Conservation (phyloP, 2,888 invertebrate species). For the Mesochorus sp. region DNA sequence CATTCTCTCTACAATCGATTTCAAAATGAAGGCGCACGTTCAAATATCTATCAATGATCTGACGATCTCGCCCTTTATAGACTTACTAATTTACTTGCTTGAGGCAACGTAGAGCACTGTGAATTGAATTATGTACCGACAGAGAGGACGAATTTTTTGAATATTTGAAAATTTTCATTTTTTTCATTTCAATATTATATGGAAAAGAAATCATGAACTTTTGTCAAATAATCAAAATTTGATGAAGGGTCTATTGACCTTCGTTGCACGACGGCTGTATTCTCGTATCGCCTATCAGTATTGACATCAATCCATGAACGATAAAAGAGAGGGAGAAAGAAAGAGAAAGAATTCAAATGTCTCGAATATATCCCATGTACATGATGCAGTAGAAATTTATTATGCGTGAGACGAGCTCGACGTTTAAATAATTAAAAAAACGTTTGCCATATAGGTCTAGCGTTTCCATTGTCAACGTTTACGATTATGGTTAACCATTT, state of each 20-base stretch:
- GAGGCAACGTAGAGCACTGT: too few species aligned
- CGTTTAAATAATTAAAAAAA: constrained; percentile 72
- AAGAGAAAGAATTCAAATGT: not conserved
- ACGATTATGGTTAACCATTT: constrained; percentile 72
- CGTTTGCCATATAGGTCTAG: constrained; percentile 67
- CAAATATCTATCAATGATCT: too few species aligned
- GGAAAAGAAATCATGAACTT: too few species aligned
- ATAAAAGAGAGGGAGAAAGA: not conserved
- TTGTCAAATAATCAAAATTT: not conserved
- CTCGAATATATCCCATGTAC: not conserved
- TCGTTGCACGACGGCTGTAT: not conserved
- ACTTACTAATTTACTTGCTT: too few species aligned
- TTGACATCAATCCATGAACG: constrained; percentile 6
- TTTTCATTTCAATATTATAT: too few species aligned
- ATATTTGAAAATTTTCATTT: too few species aligned
- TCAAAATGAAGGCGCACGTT: too few species aligned
- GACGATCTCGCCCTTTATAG: too few species aligned
- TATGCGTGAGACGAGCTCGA: constrained; percentile 68
- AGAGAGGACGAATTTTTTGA: too few species aligned
- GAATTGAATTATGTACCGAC: too few species aligned
- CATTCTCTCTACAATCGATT: too few species aligned
- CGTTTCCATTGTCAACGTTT: constrained; percentile 70
- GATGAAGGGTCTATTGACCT: not conserved
- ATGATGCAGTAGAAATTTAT: constrained; percentile 1
- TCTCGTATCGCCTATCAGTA: not conserved